These are phyloP conservation scores for Apamea monoglypha DNA, from an alignment of 2,888 invertebrate genomes.

Conservation along the genomic window DNA sequence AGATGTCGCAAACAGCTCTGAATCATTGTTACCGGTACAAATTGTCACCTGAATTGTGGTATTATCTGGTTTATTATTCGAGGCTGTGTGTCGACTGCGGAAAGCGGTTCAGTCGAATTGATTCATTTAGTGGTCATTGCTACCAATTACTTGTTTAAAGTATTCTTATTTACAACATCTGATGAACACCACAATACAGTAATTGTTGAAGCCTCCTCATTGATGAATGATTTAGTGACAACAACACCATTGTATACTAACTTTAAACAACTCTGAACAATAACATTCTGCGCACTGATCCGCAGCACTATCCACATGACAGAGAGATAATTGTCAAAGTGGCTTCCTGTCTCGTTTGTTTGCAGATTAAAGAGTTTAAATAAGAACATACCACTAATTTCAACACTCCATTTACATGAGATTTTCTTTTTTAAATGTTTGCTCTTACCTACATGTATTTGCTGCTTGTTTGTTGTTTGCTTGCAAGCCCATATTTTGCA, in stretches of 20 bases:
- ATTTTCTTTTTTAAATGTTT: slow-evolving; percentile 4
- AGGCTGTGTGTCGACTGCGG: slow-evolving; percentile 3
- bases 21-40: slow-evolving; percentile 53
- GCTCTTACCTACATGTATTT: background rate
- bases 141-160: slow-evolving; percentile 7
- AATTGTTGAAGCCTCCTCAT: background rate
- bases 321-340: slow-evolving; percentile 12
- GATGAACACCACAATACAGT: slow-evolving; percentile 8
- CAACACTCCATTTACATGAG: background rate
- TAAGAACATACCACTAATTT: background rate
- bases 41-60: slow-evolving; percentile 45
- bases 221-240: background rate
- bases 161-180: background rate
- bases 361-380: background rate
- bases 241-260: slow-evolving; percentile 20
- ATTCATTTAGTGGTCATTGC: slow-evolving; percentile 19
- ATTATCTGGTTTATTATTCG: slow-evolving; percentile 53
- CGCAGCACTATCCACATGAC: background rate
- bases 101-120: slow-evolving; percentile 14
- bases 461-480: background rate
- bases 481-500: background rate
- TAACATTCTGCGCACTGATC: slow-evolving; percentile 12
- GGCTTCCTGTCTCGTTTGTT: background rate
- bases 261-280: slow-evolving; percentile 28
- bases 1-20: slow-evolving; percentile 51